Conservation (phyloP, 2,888 invertebrate species). For the Hydrotaea cyrtoneurina region DNA sequence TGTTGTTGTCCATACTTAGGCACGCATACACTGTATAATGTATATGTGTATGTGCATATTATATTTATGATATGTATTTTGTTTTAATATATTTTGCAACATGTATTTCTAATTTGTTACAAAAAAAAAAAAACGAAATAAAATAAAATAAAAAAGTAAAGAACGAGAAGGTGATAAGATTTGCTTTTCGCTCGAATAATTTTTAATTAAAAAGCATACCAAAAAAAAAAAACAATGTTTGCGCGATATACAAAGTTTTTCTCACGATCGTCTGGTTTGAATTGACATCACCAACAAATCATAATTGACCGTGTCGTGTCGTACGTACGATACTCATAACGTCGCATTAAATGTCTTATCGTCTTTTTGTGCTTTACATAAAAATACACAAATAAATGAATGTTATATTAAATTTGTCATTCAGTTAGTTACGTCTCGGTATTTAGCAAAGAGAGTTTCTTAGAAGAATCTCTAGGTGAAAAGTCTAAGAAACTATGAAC, state of each 20-base stretch:
- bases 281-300: neutral
- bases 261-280: slow-evolving; percentile 1
- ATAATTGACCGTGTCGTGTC: neutral
- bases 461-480: too few species aligned
- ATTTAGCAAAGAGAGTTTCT: too few species aligned
- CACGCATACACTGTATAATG: neutral
- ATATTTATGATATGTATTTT: too few species aligned
- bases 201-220: neutral
- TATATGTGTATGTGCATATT: neutral
- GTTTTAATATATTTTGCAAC: slow-evolving; percentile 30
- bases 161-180: slow-evolving; percentile 33
- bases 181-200: neutral
- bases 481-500: too few species aligned
- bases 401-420: neutral
- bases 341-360: slow-evolving; percentile 1
- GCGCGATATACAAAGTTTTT: neutral
- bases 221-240: too few species aligned
- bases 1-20: neutral
- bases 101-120: slow-evolving; percentile 22
- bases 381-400: neutral
- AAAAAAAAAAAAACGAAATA: neutral
- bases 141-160: too few species aligned
- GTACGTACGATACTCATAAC: too few species aligned
- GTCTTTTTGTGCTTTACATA: neutral
- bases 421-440: neutral